Evolutionary conservation across 2,888 invertebrate species (phyloP), one percentile per base, ranked within the genome.

Genomic region (Lithodes maja): DNA sequence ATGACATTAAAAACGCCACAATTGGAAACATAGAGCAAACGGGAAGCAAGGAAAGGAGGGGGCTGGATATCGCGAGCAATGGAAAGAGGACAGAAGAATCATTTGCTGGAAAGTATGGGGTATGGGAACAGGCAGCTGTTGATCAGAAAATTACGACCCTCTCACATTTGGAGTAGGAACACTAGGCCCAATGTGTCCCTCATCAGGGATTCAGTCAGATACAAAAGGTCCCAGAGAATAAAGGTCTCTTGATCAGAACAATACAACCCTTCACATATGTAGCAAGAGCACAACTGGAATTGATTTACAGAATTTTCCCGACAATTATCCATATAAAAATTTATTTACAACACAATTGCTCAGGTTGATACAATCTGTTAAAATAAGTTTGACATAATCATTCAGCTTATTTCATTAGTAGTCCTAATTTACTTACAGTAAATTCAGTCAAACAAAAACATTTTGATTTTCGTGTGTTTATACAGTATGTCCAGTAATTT

Each of bases 1-100:
- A 80, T 75, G 86, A 82, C 81, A 86, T 86, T 75, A 86, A 86
- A 82, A 75, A 81, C 55, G 52, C 82, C 86, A 82, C 75, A 86
- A 55, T 55, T 61, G 12, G 75, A 86, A 68, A 52, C 33, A 69
- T 61, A 54, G 50, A 52, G 77, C n/a, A 69, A 54, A 83, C 53
- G 53, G 75, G 33, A 33, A 75, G 50, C 17, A 33, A n/a, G 68
- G 68, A 52, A 71, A 49, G n/a, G 55, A 71, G 80, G 50, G 61
- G 49, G 33, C 17, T 49, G 69, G 68, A 53, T n/a, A 55, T 17
- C 50, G 17, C 49, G 54, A 79, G 80, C n/a, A 33, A 53, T 54
- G 61, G 86, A 54, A 12, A n/a, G 81, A 75, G 81, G 49, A 55
- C 9, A 53, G 55, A 54, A 52, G 74, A 15, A 55, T 17, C 77